A percentile compares a stretch with the other conserved stretches of the same genome.
These are phyloP conservation scores for Gambusia yucatana DNA, from an alignment of 2,797 vertebrate species.

Conservation along the genomic window DNA sequence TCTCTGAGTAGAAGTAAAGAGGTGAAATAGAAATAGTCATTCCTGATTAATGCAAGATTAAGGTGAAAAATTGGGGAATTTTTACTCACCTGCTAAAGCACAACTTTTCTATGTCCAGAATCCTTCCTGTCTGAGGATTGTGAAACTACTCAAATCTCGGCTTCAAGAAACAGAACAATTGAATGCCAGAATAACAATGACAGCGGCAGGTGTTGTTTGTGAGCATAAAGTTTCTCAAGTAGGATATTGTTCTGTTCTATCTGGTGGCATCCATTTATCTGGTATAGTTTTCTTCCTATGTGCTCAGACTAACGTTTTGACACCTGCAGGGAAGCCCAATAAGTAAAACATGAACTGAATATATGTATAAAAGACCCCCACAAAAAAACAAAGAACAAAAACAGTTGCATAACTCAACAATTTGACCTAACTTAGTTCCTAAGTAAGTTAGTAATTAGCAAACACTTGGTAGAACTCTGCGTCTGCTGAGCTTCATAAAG, in stretches of 20 bases:
- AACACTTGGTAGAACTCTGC: too few species aligned
- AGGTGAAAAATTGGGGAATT: not conserved
- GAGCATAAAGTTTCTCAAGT: not conserved
- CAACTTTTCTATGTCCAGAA: not conserved
- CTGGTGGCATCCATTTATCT: not conserved
- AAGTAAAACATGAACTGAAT: not conserved
- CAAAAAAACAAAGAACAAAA: not conserved
- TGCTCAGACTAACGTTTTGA: not conserved
- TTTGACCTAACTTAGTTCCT: not conserved
- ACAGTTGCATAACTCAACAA: not conserved
- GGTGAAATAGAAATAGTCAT: too few species aligned
- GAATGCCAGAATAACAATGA: not conserved
- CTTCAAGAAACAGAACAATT: not conserved
- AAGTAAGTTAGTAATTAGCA: too few species aligned
- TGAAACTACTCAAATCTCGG: not conserved
- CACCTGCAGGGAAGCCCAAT: not conserved
- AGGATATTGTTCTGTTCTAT: not conserved
- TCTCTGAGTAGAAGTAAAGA: not conserved
- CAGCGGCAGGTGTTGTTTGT: not conserved
- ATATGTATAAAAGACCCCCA: not conserved
- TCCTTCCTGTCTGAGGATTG: not conserved
- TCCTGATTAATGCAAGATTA: too few species aligned
- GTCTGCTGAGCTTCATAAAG: too few species aligned
- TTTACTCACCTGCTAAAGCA: not conserved
- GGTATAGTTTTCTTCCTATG: not conserved